Base-by-base conservation (phyloP, 2,797 vertebrate species). In the Danionella dracula region DNA sequence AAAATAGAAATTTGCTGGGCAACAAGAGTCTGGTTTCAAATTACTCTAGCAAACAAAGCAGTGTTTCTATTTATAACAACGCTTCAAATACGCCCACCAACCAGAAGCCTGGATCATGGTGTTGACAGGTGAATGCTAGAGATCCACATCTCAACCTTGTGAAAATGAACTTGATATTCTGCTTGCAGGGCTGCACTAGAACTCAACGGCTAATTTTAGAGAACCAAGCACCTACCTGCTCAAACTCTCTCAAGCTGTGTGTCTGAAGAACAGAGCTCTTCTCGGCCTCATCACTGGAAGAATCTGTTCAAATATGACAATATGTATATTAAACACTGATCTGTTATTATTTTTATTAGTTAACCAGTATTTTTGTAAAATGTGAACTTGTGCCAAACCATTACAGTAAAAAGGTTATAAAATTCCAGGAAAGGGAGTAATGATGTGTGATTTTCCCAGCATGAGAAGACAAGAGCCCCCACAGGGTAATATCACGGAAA, bases 181-280 rank as follows among this genome's bases (percentile, higher is more conserved):
- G 40, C 54, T 29, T 55, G 55, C 16, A 56, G 38, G 8, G 11
- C 34, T 37, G 15, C 62, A 46, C 40, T 13, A 45, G 13, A 21
- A 55, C n/a, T n/a, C 29, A 19, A 23, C 34, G 54, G 31, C 41
- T 54, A 2, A 45, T 46, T 65, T 13, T 15, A 2, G 17, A n/a
- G 4, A 29, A 31, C 27, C 1, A 71, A 5, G 61, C 13, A 63
- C 88, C 79, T 85, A 96, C 94, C 93, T 93, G 90, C 71, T 96
- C 93, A 4, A 95, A 93, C 78, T 93, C 92, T 70, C 93, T 69
- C 65, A 96, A 81, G 68, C 93, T 92, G 79, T 93, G 93, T 1
- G 88, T 90, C 76, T 93, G 93, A 2, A 88, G 65, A 8, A 84
- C 84, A 1, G 86, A 85, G 20, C 84, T 83, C 61, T 86, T 89